These are phyloP conservation scores for Ophion ellenae DNA, from an alignment of 2,888 invertebrate genomes.

Conservation along the genomic window DNA sequence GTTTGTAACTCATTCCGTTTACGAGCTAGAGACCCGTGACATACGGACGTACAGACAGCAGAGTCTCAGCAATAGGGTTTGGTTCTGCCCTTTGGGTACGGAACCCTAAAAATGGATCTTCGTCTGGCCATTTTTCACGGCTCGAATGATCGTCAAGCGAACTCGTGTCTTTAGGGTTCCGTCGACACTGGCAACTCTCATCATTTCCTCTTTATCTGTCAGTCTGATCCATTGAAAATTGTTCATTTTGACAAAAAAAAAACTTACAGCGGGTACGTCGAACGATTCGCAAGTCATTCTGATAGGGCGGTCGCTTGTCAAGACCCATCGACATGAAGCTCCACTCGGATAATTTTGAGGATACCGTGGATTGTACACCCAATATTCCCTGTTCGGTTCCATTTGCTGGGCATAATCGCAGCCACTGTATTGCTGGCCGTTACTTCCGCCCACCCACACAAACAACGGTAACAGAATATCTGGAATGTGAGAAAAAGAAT, in stretches of 20 bases:
- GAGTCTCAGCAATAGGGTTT: no score
- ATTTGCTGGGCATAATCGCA: conserved; percentile 84
- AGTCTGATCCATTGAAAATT: background rate
- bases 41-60: no score
- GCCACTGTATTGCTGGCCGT: conserved; percentile 77
- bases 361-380: conserved; percentile 84
- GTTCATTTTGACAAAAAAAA: background rate
- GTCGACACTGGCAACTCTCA: no score
- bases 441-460: conserved; percentile 77
- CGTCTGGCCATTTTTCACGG: background rate
- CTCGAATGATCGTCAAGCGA: background rate
- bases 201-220: no score
- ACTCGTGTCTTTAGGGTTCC: no score
- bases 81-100: no score
- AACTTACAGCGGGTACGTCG: conserved; percentile 84
- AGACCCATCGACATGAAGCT: conserved; percentile 85
- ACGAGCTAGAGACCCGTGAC: no score
- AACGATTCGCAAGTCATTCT: conserved; percentile 84
- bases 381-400: conserved; percentile 80
- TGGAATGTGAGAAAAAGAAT: conserved; percentile 68
- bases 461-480: conserved; percentile 69
- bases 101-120: conserved; percentile 37
- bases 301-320: conserved; percentile 81
- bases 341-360: conserved; percentile 82
- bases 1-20: no score